A percentile compares a stretch with the other conserved stretches of the same genome.
phyloP scores from a whole-genome alignment of 1,140 invertebrate genomes.

The Venturia canescens region DNA sequence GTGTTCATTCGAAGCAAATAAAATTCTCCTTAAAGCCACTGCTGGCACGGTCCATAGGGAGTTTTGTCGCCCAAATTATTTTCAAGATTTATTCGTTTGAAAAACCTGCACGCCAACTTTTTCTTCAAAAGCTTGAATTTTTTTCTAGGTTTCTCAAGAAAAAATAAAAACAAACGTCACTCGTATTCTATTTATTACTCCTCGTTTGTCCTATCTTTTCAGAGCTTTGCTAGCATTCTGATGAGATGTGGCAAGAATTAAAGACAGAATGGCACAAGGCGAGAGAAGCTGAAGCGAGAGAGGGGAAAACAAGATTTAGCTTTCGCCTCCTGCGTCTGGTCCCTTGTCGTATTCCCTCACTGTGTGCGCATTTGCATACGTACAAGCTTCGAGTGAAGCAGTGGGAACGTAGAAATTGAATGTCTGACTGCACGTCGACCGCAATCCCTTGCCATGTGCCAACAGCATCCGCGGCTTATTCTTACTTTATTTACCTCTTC shows the following conservation, averaged over 20 bases:
- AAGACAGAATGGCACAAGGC: neutral
- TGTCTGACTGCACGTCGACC: constrained; percentile 12
- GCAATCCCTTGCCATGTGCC: constrained; percentile 12
- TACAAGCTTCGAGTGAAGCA: neutral
- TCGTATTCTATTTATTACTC: neutral
- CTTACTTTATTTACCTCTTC: neutral
- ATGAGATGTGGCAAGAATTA: constrained; percentile 15
- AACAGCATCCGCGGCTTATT: constrained; percentile 10
- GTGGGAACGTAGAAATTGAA: neutral
- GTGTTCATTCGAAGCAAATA: no score
- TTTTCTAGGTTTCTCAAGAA: no score
- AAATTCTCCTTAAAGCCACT: no score
- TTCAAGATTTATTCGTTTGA: no score
- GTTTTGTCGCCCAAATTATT: no score
- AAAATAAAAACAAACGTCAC: no score
- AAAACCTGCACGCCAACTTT: no score
- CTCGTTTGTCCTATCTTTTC: neutral
- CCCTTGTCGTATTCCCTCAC: neutral
- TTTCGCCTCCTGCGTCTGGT: neutral
- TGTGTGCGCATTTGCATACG: neutral
- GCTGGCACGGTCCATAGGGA: no score
- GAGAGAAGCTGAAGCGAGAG: no score
- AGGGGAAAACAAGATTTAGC: constrained; percentile 9
- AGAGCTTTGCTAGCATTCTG: neutral
- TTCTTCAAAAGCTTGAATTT: no score